Conservation (phyloP, 2,888 invertebrate genomes). For the Crematogaster levior region DNA sequence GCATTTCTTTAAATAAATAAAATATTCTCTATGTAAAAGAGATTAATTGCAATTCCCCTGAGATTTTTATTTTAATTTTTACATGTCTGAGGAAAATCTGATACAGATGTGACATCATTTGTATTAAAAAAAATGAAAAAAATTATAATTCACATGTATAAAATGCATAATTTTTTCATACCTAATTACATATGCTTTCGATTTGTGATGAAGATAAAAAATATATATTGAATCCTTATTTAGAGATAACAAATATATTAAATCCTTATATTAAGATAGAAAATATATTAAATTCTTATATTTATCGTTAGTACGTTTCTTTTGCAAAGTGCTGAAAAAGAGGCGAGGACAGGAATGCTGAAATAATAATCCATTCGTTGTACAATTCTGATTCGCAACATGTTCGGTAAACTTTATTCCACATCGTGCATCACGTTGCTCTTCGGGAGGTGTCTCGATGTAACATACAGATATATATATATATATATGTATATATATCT, state of each 20-base stretch:
- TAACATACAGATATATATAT: constrained; percentile 1
- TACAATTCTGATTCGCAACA: constrained; percentile 63
- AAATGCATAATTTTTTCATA: not conserved
- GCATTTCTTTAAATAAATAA: not conserved
- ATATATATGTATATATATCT: not conserved
- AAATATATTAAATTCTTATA: constrained; percentile 20
- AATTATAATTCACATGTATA: not conserved
- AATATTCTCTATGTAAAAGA: not conserved
- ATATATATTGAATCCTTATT: too few species aligned
- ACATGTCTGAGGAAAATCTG: not conserved
- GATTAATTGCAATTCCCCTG: not conserved
- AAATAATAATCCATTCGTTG: constrained; percentile 12
- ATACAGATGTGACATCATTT: not conserved
- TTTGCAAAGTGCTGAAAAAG: not conserved
- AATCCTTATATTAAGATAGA: not conserved
- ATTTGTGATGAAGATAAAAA: not conserved
- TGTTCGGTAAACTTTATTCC: constrained; percentile 78
- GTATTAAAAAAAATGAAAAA: not conserved
- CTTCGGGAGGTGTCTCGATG: constrained; percentile 42
- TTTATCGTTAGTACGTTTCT: not conserved
- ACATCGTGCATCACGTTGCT: constrained; percentile 65
- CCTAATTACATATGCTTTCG: not conserved
- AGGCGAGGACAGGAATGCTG: not conserved
- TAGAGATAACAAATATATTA: too few species aligned
- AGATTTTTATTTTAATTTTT: constrained; percentile 22